Conservation (phyloP, 92 coral and sea anemone species). For the Zoanthus sansibaricus region DNA sequence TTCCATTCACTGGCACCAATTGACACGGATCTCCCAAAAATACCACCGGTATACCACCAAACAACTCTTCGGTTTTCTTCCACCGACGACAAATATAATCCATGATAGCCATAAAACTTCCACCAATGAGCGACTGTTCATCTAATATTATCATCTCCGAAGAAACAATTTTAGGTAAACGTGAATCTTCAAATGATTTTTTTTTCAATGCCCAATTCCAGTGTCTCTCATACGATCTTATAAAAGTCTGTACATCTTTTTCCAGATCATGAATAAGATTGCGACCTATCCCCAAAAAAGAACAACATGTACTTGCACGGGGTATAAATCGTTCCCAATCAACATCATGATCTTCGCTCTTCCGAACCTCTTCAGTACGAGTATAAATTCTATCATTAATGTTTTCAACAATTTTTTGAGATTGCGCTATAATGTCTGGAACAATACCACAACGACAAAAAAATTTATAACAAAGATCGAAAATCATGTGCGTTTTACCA, state of each 20-base stretch:
- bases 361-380: background rate
- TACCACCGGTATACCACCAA: background rate
- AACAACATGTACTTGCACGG: background rate
- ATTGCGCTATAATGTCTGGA: background rate
- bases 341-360: background rate
- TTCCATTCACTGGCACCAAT: background rate
- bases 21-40: background rate
- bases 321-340: background rate
- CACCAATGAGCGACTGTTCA: background rate
- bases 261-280: background rate
- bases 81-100: background rate
- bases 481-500: slow-evolving; percentile 6
- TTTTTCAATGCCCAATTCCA: background rate
- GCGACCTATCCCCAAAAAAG: background rate
- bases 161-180: background rate
- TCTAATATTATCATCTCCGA: background rate
- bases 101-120: background rate
- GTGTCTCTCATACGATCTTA: background rate
- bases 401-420: background rate
- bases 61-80: background rate
- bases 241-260: background rate
- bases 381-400: background rate
- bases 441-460: background rate
- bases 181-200: background rate
- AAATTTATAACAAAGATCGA: background rate